Base-by-base conservation (phyloP, 2,797 vertebrate species). In the Fundulus diaphanus region DNA sequence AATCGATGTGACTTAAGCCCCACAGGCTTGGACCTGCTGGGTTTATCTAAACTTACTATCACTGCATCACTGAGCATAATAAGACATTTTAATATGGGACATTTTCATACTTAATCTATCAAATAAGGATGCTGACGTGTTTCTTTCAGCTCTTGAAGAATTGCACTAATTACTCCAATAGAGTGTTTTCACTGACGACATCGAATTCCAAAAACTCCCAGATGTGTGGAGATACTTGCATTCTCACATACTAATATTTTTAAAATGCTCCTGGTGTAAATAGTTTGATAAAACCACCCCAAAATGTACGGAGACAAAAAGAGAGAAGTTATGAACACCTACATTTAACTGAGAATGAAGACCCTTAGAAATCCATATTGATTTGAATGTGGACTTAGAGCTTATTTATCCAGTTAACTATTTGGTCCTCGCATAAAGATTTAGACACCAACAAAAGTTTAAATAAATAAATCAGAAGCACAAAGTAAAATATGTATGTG, bases 11-110 rank as follows among this genome's bases (percentile, higher is more conserved):
- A 82, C 24, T 37, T 69, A 57, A 86, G 72, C 78, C 69, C 76
- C 77, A 73, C 82, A 76, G 78, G 51, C 75, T 73, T 68, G 11
- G 40, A 63, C 68, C 70, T 82, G 72, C 52, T 63, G 27, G 31
- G 44, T 66, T 40, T 73, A 63, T 70, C 65, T 75, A 22, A 63
- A 68, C 44, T 1, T 46, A 77, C 70, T 59, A 24, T 76, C n/a
- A n/a, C n/a, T n/a, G n/a, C n/a, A n/a, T n/a, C n/a, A n/a, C n/a
- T n/a, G n/a, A n/a, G n/a, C n/a, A n/a, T n/a, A n/a, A n/a, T n/a
- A n/a, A n/a, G n/a, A n/a, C n/a, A n/a, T n/a, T n/a, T n/a, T n/a
- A n/a, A n/a, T n/a, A n/a, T n/a, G 11, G 44, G 12, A 46, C 15
- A 33, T 59, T 59, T 59, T 33, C 31, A 18, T 59, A 59, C 33